Conservation (phyloP, 2,113 vertebrate species). For the Blennius ocellaris region DNA sequence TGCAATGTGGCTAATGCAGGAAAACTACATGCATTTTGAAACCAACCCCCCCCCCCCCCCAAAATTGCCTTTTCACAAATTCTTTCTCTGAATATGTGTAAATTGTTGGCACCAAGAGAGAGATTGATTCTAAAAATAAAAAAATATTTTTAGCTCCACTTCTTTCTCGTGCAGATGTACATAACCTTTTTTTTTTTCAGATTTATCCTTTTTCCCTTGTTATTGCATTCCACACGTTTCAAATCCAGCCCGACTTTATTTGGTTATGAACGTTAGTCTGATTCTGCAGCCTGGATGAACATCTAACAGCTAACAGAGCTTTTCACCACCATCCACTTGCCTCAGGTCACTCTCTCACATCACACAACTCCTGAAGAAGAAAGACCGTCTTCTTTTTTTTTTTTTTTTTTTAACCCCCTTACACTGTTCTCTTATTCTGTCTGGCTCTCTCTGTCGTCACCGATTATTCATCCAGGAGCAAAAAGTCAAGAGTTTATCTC, state of each 20-base stretch:
- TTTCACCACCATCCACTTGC: conserved; percentile 4
- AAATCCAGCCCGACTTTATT: not conserved
- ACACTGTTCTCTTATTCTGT: conserved; percentile 12
- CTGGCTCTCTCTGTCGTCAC: conserved; percentile 26
- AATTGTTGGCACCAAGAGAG: too few species aligned
- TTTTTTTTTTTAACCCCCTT: not conserved
- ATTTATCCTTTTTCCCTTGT: not conserved
- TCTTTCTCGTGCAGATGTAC: too few species aligned
- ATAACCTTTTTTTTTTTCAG: not conserved
- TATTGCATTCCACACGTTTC: conserved; percentile 6
- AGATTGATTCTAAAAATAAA: too few species aligned
- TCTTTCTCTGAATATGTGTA: too few species aligned
- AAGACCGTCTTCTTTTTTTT: not conserved
- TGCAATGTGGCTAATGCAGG: too few species aligned
- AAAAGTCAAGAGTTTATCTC: conserved; percentile 64
- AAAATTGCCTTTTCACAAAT: too few species aligned
- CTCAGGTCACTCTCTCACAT: conserved; percentile 22
- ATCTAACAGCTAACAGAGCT: conserved; percentile 39
- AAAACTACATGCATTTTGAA: too few species aligned
- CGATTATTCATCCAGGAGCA: conserved; percentile 51
- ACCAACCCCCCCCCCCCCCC: too few species aligned
- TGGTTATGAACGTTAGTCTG: conserved; percentile 4
- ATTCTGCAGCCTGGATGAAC: conserved; percentile 18
- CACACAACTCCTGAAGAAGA: conserved; percentile 23
- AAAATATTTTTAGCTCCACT: too few species aligned